A percentile compares a stretch with the other conserved stretches of the same genome.
phyloP scores from a whole-genome alignment of 2,113 vertebrate genomes.

The Lagenorhynchus albirostris region DNA sequence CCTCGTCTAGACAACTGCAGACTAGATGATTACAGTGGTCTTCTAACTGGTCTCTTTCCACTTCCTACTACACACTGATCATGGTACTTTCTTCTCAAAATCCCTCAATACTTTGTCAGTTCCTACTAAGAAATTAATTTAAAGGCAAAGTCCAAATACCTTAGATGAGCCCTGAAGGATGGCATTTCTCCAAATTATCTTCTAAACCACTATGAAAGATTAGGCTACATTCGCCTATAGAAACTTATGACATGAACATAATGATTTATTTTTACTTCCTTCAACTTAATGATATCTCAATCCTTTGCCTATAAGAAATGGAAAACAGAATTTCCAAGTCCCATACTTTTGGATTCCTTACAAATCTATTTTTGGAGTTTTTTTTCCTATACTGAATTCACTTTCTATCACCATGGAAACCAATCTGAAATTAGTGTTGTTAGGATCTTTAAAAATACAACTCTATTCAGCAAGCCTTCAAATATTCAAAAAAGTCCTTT shows the following conservation, averaged over 20 bases:
- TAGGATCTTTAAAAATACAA: slow-evolving; percentile 62
- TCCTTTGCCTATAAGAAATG: slow-evolving; percentile 12
- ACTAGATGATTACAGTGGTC: neutral
- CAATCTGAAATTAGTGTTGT: slow-evolving; percentile 46
- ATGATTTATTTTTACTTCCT: neutral
- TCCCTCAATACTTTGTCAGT: neutral
- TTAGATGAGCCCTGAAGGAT: neutral
- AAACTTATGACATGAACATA: neutral
- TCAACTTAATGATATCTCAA: slow-evolving; percentile 3
- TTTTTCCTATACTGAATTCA: slow-evolving; percentile 28
- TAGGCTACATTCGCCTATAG: neutral
- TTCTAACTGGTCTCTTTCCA: neutral
- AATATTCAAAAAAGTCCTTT: slow-evolving; percentile 46
- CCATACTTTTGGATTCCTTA: slow-evolving; percentile 24
- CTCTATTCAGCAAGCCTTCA: slow-evolving; percentile 35
- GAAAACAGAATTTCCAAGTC: slow-evolving; percentile 37
- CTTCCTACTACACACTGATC: neutral
- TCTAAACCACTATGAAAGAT: neutral
- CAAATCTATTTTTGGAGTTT: slow-evolving; percentile 46
- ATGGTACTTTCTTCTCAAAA: neutral
- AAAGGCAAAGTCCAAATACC: neutral
- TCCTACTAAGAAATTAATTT: neutral
- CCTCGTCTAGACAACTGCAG: neutral
- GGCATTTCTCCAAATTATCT: neutral
- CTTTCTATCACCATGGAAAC: slow-evolving; percentile 61